These are phyloP conservation scores for Cynopterus brachyotis DNA, from an alignment of 2,113 vertebrate genomes.

Conservation along the genomic window DNA sequence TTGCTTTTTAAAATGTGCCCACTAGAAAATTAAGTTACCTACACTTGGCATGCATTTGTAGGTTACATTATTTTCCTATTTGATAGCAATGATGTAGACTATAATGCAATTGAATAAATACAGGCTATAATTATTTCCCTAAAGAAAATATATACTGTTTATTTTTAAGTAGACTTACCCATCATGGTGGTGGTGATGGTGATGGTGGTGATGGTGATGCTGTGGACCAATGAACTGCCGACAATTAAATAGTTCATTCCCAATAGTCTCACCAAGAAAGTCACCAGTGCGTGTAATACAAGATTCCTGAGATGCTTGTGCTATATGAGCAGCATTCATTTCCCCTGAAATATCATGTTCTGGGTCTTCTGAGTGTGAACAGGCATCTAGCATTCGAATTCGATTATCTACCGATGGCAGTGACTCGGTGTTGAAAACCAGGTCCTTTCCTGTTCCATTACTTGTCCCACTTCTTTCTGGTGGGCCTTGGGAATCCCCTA, in stretches of 20 bases:
- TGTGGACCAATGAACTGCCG: constrained; percentile 96
- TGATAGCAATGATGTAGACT: neutral
- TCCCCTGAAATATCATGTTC: constrained; percentile 89
- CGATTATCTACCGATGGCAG: constrained; percentile 87
- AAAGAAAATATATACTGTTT: neutral
- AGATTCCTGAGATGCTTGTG: constrained; percentile 92
- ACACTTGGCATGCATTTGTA: neutral
- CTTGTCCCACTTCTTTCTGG: constrained; percentile 83
- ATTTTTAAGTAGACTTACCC: constrained; percentile 84
- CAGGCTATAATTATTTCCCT: neutral
- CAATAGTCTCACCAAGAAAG: constrained; percentile 96
- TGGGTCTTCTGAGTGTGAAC: constrained; percentile 86
- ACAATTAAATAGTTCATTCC: constrained; percentile 96
- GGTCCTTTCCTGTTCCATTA: constrained; percentile 85
- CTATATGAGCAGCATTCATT: constrained; percentile 89
- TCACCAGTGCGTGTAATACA: constrained; percentile 92
- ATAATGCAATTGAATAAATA: neutral
- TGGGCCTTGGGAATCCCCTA: constrained; percentile 87
- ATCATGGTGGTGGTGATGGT: constrained; percentile 88
- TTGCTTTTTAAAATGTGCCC: neutral
- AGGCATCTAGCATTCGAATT: constrained; percentile 92
- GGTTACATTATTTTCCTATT: neutral
- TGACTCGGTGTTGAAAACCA: constrained; percentile 89
- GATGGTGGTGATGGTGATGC: constrained; percentile 95
- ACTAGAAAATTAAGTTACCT: neutral